These are phyloP conservation scores for Odocoileus virginianus DNA, from an alignment of 2,113 vertebrate species.

Conservation along the genomic window DNA sequence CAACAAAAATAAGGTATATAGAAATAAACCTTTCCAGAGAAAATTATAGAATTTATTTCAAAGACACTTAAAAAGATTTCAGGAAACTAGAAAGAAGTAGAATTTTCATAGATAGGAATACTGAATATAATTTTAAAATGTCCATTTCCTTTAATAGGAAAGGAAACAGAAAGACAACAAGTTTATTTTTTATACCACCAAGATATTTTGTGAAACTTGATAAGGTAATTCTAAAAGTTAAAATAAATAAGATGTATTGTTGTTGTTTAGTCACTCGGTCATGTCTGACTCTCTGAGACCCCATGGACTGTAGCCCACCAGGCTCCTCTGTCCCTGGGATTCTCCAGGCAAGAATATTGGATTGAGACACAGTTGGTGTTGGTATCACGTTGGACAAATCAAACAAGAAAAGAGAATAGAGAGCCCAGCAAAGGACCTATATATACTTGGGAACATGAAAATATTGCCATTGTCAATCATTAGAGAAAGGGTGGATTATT, in stretches of 20 bases:
- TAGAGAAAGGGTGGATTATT: not conserved
- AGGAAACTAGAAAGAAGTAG: not conserved
- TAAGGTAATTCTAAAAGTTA: not conserved
- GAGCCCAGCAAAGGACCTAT: not conserved
- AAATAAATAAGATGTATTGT: not conserved
- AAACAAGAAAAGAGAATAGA: not conserved
- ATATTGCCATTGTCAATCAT: not conserved
- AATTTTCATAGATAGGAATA: not conserved
- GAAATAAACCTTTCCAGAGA: not conserved
- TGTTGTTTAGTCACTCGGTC: not conserved
- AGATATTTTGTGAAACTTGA: not conserved
- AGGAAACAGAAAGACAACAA: not conserved
- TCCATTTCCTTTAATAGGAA: not conserved
- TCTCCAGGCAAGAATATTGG: not conserved
- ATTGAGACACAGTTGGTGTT: not conserved
- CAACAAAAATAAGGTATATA: not conserved
- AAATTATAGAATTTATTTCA: not conserved
- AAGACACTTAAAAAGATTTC: not conserved
- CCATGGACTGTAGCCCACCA: accelerated
- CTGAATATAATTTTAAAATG: not conserved
- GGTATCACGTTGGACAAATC: not conserved
- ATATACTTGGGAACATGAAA: not conserved
- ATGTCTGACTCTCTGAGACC: not conserved
- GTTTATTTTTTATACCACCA: not conserved
- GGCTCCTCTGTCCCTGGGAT: not conserved